Evolutionary conservation across 2,888 invertebrate species (phyloP).

Genomic region (Anagyrus pseudococci): DNA sequence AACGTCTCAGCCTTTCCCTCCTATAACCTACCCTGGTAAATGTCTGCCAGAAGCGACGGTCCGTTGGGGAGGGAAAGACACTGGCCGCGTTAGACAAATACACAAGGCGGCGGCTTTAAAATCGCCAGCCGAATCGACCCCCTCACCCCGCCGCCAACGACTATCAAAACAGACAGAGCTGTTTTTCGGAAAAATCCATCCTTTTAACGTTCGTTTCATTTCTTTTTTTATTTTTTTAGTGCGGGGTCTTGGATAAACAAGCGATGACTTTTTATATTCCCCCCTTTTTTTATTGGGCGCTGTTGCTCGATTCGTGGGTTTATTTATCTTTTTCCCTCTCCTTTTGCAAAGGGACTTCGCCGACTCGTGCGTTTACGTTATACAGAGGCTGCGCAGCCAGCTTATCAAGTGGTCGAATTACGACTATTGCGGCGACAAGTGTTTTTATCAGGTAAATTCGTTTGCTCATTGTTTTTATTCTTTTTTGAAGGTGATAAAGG

Average conservation of each 20-base stretch:
- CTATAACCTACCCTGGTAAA: slow-evolving; percentile 9
- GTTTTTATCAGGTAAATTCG: slow-evolving; percentile 28
- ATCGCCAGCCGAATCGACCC: too few relatives aligned
- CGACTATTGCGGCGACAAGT: slow-evolving; percentile 37
- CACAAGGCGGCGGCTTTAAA: slow-evolving; percentile 23
- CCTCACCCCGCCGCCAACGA: too few relatives aligned
- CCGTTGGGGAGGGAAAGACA: too few relatives aligned
- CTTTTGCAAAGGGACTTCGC: slow-evolving; percentile 47
- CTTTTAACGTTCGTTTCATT: too few relatives aligned
- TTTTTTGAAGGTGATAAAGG: not conserved
- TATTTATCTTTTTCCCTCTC: too few relatives aligned
- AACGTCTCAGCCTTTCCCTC: not conserved
- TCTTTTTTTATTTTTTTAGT: too few relatives aligned
- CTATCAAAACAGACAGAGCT: not conserved
- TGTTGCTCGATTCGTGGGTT: too few relatives aligned
- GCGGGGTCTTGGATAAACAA: too few relatives aligned
- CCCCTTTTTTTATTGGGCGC: too few relatives aligned
- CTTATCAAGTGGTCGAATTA: slow-evolving; percentile 47
- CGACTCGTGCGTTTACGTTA: slow-evolving; percentile 45
- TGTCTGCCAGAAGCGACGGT: slow-evolving; percentile 1
- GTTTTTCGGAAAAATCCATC: not conserved
- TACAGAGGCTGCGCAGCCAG: slow-evolving; percentile 48
- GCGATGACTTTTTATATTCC: too few relatives aligned
- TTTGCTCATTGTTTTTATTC: not conserved
- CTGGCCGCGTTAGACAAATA: slow-evolving; percentile 37